Evolutionary conservation across 2,888 invertebrate species (phyloP).

Genomic region (Ichneumoninae sp.): DNA sequence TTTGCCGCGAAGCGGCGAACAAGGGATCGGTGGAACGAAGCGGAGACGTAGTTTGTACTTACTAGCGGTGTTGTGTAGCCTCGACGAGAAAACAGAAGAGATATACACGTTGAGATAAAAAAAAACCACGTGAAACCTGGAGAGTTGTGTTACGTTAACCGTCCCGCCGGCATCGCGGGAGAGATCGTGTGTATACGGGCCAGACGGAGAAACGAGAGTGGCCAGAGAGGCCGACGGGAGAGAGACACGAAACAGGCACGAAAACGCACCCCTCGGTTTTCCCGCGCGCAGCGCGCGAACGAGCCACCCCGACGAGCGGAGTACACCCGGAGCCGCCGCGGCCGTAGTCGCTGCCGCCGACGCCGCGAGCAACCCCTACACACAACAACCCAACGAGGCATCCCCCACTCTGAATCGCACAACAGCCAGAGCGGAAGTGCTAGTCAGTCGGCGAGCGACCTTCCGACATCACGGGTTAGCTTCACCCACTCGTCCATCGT

Average conservation of each 20-base stretch:
- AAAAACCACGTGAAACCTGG: conserved; percentile 44
- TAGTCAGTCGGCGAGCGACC: conserved; percentile 85
- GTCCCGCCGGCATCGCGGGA: conserved; percentile 1
- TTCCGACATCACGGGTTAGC: conserved; percentile 84
- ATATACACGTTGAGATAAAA: neutral
- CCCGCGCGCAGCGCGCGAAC: conserved; percentile 67
- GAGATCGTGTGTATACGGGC: neutral
- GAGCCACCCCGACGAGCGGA: conserved; percentile 54
- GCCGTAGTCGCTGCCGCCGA: conserved; percentile 72
- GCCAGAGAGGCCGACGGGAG: neutral
- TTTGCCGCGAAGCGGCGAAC: neutral
- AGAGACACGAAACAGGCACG: conserved; percentile 47
- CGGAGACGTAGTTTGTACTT: conserved; percentile 33
- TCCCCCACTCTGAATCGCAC: conserved; percentile 84
- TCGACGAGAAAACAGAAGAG: neutral
- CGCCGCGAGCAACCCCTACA: conserved; percentile 82
- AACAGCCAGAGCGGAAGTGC: conserved; percentile 84
- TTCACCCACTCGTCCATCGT: conserved; percentile 79
- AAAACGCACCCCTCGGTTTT: conserved; percentile 62
- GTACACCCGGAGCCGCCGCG: conserved; percentile 58
- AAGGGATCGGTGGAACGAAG: neutral
- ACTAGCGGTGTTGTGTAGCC: conserved; percentile 8
- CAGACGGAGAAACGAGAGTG: neutral
- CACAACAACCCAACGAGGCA: conserved; percentile 84
- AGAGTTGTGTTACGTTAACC: conserved; percentile 21